Percentiles rank a stretch among this genome's conserved stretches.
Evolutionary conservation across 64 coral and sea anemone genomes (phyloP).

Genomic region (Astreopora myriophthalma): DNA sequence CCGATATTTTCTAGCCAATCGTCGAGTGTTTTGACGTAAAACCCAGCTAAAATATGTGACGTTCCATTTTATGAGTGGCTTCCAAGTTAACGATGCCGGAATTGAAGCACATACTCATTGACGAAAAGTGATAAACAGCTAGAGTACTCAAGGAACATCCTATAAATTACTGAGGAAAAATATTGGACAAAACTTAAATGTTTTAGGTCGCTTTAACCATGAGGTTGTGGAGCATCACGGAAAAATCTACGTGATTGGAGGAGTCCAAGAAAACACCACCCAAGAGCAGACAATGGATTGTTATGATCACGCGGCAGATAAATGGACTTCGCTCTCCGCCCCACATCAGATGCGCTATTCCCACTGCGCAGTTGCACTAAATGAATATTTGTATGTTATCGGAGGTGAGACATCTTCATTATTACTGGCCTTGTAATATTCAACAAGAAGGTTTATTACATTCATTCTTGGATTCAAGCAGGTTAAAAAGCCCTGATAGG

Average conservation of each 20-base stretch:
- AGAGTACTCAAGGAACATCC: too few species aligned
- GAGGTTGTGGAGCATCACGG: constrained; percentile 73
- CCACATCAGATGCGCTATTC: constrained; percentile 69
- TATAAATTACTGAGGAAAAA: too few species aligned
- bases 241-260: constrained; percentile 79
- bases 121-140: too few species aligned
- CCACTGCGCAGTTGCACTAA: constrained; percentile 67
- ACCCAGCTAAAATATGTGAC: too few species aligned
- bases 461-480: too few species aligned
- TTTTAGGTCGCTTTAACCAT: constrained; percentile 73
- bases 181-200: background rate
- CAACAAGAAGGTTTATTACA: background rate
- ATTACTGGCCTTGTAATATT: background rate
- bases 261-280: constrained; percentile 42
- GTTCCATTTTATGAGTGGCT: too few species aligned
- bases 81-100: too few species aligned
- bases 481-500: too few species aligned
- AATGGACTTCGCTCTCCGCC: constrained; percentile 43
- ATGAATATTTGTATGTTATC: constrained; percentile 81
- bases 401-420: constrained; percentile 51
- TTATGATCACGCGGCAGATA: constrained; percentile 69
- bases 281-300: constrained; percentile 63
- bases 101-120: too few species aligned
- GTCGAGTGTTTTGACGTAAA: too few species aligned
- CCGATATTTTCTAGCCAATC: too few species aligned